Evolutionary conservation across 2,113 vertebrate species (phyloP).

Genomic region (pig (Sus scrofa)): DNA sequence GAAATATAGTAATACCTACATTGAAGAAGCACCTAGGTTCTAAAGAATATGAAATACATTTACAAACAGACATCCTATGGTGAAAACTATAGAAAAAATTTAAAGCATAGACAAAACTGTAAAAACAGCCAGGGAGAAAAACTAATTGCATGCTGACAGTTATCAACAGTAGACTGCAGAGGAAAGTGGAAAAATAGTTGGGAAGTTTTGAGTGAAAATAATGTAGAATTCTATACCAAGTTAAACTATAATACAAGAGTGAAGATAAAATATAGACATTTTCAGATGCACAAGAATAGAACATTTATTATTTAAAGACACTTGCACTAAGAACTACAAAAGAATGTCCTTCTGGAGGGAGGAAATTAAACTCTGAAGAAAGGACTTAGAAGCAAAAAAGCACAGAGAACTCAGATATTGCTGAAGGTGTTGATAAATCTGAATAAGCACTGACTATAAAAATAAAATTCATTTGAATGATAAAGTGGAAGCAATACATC

Average conservation of each 20-base stretch:
- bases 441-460: not conserved
- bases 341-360: not conserved
- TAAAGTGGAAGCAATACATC: not conserved
- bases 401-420: not conserved
- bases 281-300: not conserved
- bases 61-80: not conserved
- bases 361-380: not conserved
- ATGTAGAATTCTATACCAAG: not conserved
- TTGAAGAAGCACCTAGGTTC: not conserved
- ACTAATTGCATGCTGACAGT: not conserved
- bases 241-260: not conserved
- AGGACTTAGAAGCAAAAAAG: not conserved
- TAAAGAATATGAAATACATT: not conserved
- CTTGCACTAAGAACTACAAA: not conserved
- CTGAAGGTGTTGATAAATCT: not conserved
- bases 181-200: not conserved
- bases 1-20: not conserved
- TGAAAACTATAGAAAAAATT: not conserved
- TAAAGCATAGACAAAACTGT: not conserved
- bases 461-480: slow-evolving; percentile 1
- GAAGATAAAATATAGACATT: not conserved
- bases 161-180: not conserved
- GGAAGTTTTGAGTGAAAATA: not conserved
- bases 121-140: not conserved
- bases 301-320: not conserved